Conservation (phyloP, 2,888 invertebrate genomes). For the Cyaniris semiargus region DNA sequence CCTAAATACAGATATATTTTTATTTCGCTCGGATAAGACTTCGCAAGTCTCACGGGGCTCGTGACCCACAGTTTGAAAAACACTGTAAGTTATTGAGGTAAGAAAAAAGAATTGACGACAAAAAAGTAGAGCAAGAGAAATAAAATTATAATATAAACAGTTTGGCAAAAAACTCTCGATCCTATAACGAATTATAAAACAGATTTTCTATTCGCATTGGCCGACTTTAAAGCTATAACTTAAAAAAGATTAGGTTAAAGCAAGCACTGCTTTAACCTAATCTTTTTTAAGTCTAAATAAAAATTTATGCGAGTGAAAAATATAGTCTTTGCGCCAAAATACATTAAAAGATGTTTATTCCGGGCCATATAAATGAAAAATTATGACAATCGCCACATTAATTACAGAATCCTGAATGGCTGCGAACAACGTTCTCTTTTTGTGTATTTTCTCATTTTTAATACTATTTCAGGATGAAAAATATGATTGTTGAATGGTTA, state of each 20-base stretch:
- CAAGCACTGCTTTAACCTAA: slow-evolving; percentile 16
- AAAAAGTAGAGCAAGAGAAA: neutral
- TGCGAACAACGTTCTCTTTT: neutral
- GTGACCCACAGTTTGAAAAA: neutral
- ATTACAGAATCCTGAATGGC: slow-evolving; percentile 12
- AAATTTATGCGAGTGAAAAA: neutral
- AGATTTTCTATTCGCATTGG: neutral
- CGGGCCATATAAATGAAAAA: slow-evolving; percentile 28
- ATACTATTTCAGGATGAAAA: neutral
- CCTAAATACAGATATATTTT: neutral
- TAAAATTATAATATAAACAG: neutral
- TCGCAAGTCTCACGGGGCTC: neutral
- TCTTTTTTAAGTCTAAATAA: slow-evolving; percentile 2
- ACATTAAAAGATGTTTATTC: slow-evolving; percentile 28
- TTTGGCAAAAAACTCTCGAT: neutral
- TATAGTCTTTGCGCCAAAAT: slow-evolving; percentile 22
- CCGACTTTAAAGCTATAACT: slow-evolving; percentile 5
- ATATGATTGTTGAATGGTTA: neutral
- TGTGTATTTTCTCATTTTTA: slow-evolving; percentile 13
- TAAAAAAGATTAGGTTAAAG: slow-evolving; percentile 27
- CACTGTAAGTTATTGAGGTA: neutral
- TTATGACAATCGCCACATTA: slow-evolving; percentile 29
- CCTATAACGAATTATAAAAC: neutral
- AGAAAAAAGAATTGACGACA: neutral
- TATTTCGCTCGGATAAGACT: neutral